phyloP scores from a whole-genome alignment of 2,888 invertebrate genomes.

The Axea sp. region DNA sequence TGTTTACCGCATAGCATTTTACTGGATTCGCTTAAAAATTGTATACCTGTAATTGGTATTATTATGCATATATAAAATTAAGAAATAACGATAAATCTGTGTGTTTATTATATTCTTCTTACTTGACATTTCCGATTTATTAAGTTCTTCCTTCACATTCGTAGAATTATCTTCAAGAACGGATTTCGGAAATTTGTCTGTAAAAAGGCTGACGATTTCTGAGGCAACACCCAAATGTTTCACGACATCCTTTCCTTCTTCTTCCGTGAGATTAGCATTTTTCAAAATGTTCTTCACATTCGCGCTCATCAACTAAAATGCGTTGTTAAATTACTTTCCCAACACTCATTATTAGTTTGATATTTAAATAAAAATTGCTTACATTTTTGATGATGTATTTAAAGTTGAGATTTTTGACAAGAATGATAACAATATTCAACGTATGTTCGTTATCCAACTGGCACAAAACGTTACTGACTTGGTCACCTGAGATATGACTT shows the following conservation, averaged over 20 bases:
- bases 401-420: slow-evolving; percentile 80
- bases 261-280: slow-evolving; percentile 80
- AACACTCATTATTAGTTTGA: neutral
- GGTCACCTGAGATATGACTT: slow-evolving; percentile 66
- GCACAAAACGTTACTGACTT: slow-evolving; percentile 80
- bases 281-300: slow-evolving; percentile 80
- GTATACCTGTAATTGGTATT: slow-evolving; percentile 74
- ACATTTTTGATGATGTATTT: slow-evolving; percentile 73
- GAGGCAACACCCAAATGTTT: slow-evolving; percentile 79
- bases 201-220: slow-evolving; percentile 79
- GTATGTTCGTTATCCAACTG: slow-evolving; percentile 77
- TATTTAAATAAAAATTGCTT: slow-evolving; percentile 20
- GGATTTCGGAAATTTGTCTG: slow-evolving; percentile 68
- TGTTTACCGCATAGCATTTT: slow-evolving; percentile 83
- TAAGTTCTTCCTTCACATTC: slow-evolving; percentile 6
- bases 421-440: slow-evolving; percentile 78
- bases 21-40: slow-evolving; percentile 82
- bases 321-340: neutral
- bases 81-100: too few species aligned
- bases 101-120: too few species aligned
- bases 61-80: neutral
- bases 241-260: slow-evolving; percentile 79
- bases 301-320: slow-evolving; percentile 78
- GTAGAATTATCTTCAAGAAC: slow-evolving; percentile 2
- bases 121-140: slow-evolving; percentile 65